Evolutionary conservation across 2,888 invertebrate genomes (phyloP).

Genomic region (Linnaemya tessellans): DNA sequence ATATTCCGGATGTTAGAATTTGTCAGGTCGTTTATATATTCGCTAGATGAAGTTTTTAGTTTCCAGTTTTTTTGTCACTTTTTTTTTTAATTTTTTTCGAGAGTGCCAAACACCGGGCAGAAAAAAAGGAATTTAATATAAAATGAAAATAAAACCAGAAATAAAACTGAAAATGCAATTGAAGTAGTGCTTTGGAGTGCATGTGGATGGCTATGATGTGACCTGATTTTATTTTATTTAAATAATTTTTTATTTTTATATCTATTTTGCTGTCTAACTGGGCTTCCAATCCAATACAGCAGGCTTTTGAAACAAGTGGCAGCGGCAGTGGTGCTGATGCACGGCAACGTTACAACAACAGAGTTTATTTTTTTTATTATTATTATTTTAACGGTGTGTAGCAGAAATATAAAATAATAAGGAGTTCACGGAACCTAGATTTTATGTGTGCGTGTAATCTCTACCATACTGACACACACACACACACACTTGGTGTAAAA

Average conservation of each 20-base stretch:
- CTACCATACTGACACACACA: background rate
- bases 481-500: slow-evolving; percentile 7
- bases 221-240: slow-evolving; percentile 50
- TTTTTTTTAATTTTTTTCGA: background rate
- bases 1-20: slow-evolving; percentile 64
- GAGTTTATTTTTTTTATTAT: no score
- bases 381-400: slow-evolving; percentile 33
- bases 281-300: slow-evolving; percentile 28
- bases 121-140: slow-evolving; percentile 9
- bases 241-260: slow-evolving; percentile 4
- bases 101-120: background rate
- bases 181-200: slow-evolving; percentile 22
- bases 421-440: slow-evolving; percentile 34
- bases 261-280: slow-evolving; percentile 19
- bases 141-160: slow-evolving; percentile 22
- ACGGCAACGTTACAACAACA: background rate
- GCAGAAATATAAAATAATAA: slow-evolving; percentile 33
- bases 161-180: slow-evolving; percentile 38
- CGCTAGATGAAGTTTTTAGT: slow-evolving; percentile 45
- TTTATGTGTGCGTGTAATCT: slow-evolving; percentile 29
- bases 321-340: background rate
- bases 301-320: slow-evolving; percentile 11
- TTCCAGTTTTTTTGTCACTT: slow-evolving; percentile 2
- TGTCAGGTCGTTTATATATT: slow-evolving; percentile 65
- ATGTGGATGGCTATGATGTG: slow-evolving; percentile 43